Evolutionary conservation across 2,113 vertebrate species (phyloP).

Genomic region (Pluvialis apricaria): DNA sequence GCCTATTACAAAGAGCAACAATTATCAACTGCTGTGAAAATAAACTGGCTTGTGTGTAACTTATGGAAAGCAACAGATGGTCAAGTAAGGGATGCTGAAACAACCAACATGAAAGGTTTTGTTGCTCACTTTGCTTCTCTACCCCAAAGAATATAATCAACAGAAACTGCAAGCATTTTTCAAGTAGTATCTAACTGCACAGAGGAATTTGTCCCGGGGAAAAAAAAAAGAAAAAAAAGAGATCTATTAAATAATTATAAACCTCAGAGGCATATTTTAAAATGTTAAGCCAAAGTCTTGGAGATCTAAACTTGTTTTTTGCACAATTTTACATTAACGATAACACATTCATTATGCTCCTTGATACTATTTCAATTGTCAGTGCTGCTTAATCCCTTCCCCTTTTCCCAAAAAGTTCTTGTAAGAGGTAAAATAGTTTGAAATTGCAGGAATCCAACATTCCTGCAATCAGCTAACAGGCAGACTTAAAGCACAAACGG

Average conservation of each 20-base stretch:
- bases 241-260: neutral
- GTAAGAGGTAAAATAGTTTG: neutral
- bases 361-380: neutral
- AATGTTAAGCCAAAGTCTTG: neutral
- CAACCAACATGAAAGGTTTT: neutral
- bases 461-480: neutral
- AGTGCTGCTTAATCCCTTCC: neutral
- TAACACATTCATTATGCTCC: neutral
- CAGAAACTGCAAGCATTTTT: neutral
- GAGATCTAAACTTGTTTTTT: neutral
- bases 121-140: neutral
- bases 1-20: neutral
- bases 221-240: neutral
- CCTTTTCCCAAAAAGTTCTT: neutral
- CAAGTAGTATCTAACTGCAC: neutral
- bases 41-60: conserved; percentile 56
- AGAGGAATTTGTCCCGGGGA: neutral
- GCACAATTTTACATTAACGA: neutral
- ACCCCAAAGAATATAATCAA: neutral
- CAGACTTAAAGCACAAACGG: neutral
- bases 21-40: neutral
- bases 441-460: neutral
- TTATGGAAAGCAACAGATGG: conserved; percentile 71
- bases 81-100: conserved; percentile 30
- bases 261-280: neutral